phyloP scores from a whole-genome alignment of 2,888 invertebrate genomes.

The Chalcosyrphus nemorum region DNA sequence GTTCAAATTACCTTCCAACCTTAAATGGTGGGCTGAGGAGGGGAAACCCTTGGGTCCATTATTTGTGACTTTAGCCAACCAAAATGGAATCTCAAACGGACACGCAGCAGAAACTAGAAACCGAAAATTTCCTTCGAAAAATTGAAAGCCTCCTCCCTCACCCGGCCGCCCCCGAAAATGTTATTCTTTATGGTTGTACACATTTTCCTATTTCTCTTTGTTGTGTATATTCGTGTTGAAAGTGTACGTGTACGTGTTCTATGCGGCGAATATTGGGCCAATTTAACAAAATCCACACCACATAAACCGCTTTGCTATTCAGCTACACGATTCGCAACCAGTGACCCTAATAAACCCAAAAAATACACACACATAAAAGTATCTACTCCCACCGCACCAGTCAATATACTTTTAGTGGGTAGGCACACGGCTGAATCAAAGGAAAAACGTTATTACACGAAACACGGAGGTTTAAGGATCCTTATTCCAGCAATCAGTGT shows the following conservation, averaged over 20 bases:
- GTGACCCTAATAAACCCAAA: slow-evolving; percentile 56
- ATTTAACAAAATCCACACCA: slow-evolving; percentile 58
- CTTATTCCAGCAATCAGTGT: slow-evolving; percentile 24
- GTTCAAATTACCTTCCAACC: slow-evolving; percentile 11
- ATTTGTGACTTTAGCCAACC: not conserved
- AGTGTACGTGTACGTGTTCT: slow-evolving; percentile 19
- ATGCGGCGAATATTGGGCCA: slow-evolving; percentile 27
- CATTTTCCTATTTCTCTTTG: not conserved
- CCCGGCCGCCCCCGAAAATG: slow-evolving; percentile 1
- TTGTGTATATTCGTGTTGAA: not conserved
- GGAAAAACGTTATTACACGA: not conserved
- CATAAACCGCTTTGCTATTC: slow-evolving; percentile 63
- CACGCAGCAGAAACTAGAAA: slow-evolving; percentile 16
- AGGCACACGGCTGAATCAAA: not conserved
- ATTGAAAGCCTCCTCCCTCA: slow-evolving; percentile 11
- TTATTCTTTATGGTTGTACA: not conserved
- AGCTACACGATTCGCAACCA: slow-evolving; percentile 25
- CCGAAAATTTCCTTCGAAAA: slow-evolving; percentile 25
- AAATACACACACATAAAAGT: slow-evolving; percentile 15
- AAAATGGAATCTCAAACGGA: not conserved
- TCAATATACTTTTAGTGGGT: not conserved
- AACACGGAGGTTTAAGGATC: slow-evolving; percentile 8
- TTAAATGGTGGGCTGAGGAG: not conserved
- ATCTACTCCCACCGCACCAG: not conserved
- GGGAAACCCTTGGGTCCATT: not conserved